Evolutionary conservation across 1,140 invertebrate genomes (phyloP).

Genomic region (Mercenaria mercenaria): DNA sequence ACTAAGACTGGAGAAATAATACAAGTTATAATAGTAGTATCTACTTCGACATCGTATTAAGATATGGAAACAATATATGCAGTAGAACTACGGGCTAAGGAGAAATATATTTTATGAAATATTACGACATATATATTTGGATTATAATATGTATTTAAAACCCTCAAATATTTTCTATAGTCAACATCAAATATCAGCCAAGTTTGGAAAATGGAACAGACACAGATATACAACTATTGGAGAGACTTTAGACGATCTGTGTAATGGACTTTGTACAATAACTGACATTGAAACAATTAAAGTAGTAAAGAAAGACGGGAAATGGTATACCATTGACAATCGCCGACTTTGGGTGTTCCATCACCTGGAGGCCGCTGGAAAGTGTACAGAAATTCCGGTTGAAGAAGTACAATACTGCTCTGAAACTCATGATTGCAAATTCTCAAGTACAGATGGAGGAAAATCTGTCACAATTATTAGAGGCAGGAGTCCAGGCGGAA

Average conservation of each 20-base stretch:
- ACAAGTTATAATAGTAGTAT: no score
- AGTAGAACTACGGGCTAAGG: no score
- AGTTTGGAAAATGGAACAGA: not conserved
- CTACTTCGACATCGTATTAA: no score
- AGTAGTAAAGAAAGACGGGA: not conserved
- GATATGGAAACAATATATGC: no score
- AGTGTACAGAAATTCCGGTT: slow-evolving; percentile 22
- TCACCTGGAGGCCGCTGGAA: slow-evolving; percentile 4
- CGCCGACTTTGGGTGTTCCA: slow-evolving; percentile 51
- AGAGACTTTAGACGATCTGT: slow-evolving; percentile 30
- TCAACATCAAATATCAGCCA: not conserved
- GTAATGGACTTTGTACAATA: not conserved
- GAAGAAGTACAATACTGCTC: not conserved
- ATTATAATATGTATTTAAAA: not conserved
- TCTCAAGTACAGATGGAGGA: slow-evolving; percentile 4
- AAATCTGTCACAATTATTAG: not conserved
- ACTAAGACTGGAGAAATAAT: no score
- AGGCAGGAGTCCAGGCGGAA: slow-evolving; percentile 27
- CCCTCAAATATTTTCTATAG: slow-evolving; percentile 42
- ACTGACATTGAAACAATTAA: slow-evolving; percentile 22
- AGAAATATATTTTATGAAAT: no score
- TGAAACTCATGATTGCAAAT: not conserved
- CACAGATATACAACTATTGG: slow-evolving; percentile 6
- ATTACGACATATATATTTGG: no score
- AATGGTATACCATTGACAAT: slow-evolving; percentile 47